Percentiles rank a stretch among this genome's conserved stretches.
Conservation (phyloP, 1,140 invertebrate species). For the Dolichoris vasculosae region DNA sequence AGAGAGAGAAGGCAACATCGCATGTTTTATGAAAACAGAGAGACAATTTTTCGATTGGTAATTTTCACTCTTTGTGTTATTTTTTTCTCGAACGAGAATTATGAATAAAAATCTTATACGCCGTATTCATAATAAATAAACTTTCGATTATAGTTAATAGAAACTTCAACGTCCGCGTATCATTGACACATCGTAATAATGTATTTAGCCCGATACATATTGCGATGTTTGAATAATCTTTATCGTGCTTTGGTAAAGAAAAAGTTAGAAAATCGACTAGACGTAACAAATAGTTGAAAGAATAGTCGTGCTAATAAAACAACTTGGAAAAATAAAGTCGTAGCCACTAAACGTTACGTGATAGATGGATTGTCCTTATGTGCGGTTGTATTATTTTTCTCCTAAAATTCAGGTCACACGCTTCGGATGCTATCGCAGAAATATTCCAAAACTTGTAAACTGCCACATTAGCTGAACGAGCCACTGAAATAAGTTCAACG, state of each 20-base stretch:
- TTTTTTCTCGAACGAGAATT: background rate
- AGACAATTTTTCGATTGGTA: conserved; percentile 21
- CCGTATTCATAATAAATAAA: background rate
- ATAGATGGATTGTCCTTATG: background rate
- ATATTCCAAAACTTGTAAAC: no score
- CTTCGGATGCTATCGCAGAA: background rate
- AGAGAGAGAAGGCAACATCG: background rate
- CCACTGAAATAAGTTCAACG: background rate
- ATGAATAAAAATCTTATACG: background rate
- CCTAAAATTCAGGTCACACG: background rate
- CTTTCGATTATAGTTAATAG: background rate
- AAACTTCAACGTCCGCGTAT: background rate
- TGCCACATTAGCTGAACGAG: no score
- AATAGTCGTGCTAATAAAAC: no score
- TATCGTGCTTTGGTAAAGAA: no score
- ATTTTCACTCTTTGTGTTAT: background rate
- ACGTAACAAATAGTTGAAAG: no score
- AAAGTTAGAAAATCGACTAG: no score
- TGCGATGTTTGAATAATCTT: no score
- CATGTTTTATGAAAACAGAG: background rate
- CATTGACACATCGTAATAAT: background rate
- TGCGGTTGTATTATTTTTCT: background rate
- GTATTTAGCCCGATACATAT: no score
- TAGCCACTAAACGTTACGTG: no score
- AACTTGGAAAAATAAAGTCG: no score